phyloP scores from a whole-genome alignment of 1,140 invertebrate species.

The Pogonognathellus flavescens region DNA sequence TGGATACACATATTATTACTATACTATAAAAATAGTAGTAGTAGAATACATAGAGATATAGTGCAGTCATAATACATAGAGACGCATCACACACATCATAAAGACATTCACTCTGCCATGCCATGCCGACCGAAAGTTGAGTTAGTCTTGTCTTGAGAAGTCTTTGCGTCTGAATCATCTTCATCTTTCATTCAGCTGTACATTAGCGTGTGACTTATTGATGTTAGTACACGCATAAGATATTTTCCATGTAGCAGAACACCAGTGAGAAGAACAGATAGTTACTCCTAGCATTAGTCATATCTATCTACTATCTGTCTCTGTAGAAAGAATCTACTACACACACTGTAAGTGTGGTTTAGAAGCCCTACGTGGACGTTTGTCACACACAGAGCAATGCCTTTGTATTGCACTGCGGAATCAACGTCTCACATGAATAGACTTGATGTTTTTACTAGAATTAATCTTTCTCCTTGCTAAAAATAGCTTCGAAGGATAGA shows the following conservation, averaged over 20 bases:
- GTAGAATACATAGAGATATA: not conserved
- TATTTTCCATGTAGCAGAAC: conserved; percentile 2
- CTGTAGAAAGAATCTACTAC: not conserved
- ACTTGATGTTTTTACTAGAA: conserved; percentile 5
- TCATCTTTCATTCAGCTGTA: not conserved
- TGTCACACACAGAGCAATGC: conserved; percentile 8
- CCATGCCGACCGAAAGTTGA: not conserved
- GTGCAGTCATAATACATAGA: not conserved
- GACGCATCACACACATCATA: conserved; percentile 13
- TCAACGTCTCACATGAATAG: conserved; percentile 20
- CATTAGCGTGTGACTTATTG: conserved; percentile 36
- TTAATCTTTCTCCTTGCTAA: conserved; percentile 24
- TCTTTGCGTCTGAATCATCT: too few relatives aligned
- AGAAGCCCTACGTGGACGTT: not conserved
- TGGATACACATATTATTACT: not conserved
- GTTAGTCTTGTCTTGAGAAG: too few relatives aligned
- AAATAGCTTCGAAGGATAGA: not conserved
- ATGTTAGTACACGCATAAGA: conserved; percentile 14
- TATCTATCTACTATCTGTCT: too few relatives aligned
- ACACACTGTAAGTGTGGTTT: not conserved
- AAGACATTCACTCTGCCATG: not conserved
- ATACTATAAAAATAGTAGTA: too few relatives aligned
- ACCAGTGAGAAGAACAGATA: not conserved
- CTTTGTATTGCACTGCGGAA: not conserved
- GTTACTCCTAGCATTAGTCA: too few relatives aligned